phyloP scores from a whole-genome alignment of 2,113 vertebrate genomes.

The Eidolon helvum region DNA sequence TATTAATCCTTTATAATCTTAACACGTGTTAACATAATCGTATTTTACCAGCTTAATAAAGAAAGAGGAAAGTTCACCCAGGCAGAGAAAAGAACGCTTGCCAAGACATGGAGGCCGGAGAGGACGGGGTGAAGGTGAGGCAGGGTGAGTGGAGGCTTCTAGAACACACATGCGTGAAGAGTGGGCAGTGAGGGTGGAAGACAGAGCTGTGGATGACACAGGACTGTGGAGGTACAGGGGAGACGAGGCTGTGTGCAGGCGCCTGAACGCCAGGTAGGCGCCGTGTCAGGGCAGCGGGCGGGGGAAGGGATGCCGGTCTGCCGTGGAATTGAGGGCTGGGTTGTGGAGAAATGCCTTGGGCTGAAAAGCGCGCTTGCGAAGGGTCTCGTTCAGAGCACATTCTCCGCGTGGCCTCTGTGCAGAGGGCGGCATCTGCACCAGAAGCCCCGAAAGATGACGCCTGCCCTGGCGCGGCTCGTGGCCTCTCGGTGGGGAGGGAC shows the following conservation, averaged over 20 bases:
- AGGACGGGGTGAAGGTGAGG: background rate
- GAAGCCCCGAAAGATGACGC: background rate
- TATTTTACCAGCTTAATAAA: background rate
- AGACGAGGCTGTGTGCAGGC: background rate
- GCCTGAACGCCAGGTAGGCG: background rate
- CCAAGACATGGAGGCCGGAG: background rate
- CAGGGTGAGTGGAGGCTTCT: background rate
- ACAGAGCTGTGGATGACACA: background rate
- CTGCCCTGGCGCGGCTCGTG: background rate
- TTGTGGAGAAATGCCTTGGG: background rate
- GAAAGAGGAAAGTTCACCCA: background rate
- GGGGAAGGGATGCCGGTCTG: too few relatives aligned
- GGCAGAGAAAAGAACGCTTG: background rate
- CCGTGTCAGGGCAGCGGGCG: rapidly evolving
- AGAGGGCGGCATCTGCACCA: background rate
- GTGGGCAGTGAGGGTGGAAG: background rate
- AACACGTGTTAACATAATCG: background rate
- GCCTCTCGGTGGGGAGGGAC: background rate
- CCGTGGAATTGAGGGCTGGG: rapidly evolving
- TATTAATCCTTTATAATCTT: background rate
- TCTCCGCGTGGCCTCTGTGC: background rate
- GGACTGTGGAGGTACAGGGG: background rate
- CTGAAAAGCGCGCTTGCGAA: background rate
- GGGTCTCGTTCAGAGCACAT: background rate
- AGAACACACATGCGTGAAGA: background rate